phyloP scores from a whole-genome alignment of 2,888 invertebrate genomes.

The Operophtera brumata region DNA sequence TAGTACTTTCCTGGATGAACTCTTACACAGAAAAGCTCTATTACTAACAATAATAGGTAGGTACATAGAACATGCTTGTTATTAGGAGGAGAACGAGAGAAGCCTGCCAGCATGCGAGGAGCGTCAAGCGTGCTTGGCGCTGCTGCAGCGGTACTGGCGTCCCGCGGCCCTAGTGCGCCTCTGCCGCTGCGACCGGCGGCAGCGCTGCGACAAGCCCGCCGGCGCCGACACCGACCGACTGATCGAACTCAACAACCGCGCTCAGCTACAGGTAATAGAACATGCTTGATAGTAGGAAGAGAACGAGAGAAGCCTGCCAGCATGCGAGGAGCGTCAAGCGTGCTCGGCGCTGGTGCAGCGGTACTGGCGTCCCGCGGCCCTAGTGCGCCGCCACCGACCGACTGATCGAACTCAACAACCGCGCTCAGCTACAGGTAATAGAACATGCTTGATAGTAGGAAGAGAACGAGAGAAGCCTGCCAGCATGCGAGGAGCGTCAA shows the following conservation, averaged over 20 bases:
- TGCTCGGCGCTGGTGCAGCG: conserved; percentile 79
- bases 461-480: conserved; percentile 81
- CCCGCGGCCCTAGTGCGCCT: conserved; percentile 80
- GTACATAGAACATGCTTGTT: not conserved
- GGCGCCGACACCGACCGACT: conserved; percentile 42
- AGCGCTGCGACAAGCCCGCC: conserved; percentile 55
- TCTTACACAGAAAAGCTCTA: too few relatives aligned
- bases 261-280: conserved; percentile 79
- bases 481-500: conserved; percentile 67
- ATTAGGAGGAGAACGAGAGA: conserved; percentile 81
- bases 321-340: conserved; percentile 70
- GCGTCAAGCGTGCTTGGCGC: conserved; percentile 77
- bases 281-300: conserved; percentile 62
- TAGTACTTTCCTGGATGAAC: too few relatives aligned
- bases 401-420: conserved; percentile 78
- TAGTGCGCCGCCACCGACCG: conserved; percentile 64
- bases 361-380: conserved; percentile 80
- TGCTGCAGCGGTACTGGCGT: conserved; percentile 81
- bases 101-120: conserved; percentile 75
- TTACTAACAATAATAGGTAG: too few relatives aligned
- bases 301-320: conserved; percentile 81
- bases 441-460: conserved; percentile 56
- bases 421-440: conserved; percentile 81
- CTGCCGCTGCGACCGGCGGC: conserved; percentile 81
- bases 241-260: conserved; percentile 80